phyloP scores from a whole-genome alignment of 2,888 invertebrate species.

The Oscheius sp. region DNA sequence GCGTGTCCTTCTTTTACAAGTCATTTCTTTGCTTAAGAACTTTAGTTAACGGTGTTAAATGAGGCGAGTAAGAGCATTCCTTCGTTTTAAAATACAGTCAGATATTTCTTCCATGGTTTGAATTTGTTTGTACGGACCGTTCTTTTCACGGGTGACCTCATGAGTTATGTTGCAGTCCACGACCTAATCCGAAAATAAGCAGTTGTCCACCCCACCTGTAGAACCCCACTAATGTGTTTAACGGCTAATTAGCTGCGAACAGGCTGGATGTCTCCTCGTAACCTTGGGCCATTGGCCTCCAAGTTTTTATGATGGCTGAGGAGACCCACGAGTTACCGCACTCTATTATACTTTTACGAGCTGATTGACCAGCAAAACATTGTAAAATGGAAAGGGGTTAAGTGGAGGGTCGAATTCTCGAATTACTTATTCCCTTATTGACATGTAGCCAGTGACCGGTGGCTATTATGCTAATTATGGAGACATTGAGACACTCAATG shows the following conservation, averaged over 20 bases:
- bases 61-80: conserved; percentile 14
- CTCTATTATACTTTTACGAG: background rate
- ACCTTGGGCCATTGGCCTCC: conserved; percentile 1
- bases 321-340: conserved; percentile 8
- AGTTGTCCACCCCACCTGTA: background rate
- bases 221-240: background rate
- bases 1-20: background rate
- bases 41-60: conserved; percentile 12
- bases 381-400: conserved; percentile 8
- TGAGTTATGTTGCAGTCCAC: background rate
- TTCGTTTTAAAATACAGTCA: background rate
- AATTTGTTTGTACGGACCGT: background rate
- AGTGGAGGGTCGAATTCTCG: background rate
- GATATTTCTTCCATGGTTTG: background rate
- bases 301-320: conserved; percentile 9
- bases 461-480: conserved; percentile 28
- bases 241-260: conserved; percentile 12
- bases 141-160: conserved; percentile 13
- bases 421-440: conserved; percentile 17
- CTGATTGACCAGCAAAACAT: background rate
- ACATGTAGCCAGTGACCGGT: conserved; percentile 5
- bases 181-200: conserved; percentile 19
- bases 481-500: conserved; percentile 23
- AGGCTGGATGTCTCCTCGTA: background rate
- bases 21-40: conserved; percentile 18